These are phyloP conservation scores for Chloromyia formosa DNA, from an alignment of 2,888 invertebrate genomes.

Conservation along the genomic window DNA sequence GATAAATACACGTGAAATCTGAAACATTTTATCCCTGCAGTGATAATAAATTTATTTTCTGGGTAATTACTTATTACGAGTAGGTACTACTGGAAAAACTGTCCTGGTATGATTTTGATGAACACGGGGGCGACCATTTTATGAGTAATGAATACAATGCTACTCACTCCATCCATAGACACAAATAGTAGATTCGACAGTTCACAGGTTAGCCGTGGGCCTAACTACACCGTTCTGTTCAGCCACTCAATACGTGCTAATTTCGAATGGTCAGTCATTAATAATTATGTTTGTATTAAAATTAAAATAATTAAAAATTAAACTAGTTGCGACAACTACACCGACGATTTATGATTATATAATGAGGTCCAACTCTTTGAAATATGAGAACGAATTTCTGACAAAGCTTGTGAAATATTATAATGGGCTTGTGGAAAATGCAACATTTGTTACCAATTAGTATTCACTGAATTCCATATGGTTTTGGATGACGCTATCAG, in stretches of 20 bases:
- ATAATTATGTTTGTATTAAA: not conserved
- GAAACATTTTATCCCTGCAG: slow-evolving; percentile 32
- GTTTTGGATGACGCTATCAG: too few species aligned
- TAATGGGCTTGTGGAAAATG: not conserved
- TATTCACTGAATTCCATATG: too few species aligned
- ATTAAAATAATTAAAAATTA: slow-evolving; percentile 15
- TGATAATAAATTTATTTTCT: slow-evolving; percentile 38
- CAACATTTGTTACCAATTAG: not conserved
- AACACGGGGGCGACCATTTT: not conserved
- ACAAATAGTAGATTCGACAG: too few species aligned
- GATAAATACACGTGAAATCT: slow-evolving; percentile 21
- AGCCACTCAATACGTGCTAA: too few species aligned
- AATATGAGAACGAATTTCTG: not conserved
- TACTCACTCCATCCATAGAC: too few species aligned
- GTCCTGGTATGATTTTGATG: slow-evolving; percentile 22
- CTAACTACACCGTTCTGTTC: too few species aligned
- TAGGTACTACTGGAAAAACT: slow-evolving; percentile 10
- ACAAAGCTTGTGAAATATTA: not conserved
- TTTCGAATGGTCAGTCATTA: not conserved
- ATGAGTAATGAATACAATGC: too few species aligned
- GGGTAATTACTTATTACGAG: slow-evolving; percentile 33
- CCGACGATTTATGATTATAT: not conserved
- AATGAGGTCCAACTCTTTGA: not conserved
- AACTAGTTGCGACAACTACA: slow-evolving; percentile 4
- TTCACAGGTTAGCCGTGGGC: too few species aligned